These are phyloP conservation scores for Momotus momota DNA, from an alignment of 2,797 vertebrate genomes.

Conservation along the genomic window DNA sequence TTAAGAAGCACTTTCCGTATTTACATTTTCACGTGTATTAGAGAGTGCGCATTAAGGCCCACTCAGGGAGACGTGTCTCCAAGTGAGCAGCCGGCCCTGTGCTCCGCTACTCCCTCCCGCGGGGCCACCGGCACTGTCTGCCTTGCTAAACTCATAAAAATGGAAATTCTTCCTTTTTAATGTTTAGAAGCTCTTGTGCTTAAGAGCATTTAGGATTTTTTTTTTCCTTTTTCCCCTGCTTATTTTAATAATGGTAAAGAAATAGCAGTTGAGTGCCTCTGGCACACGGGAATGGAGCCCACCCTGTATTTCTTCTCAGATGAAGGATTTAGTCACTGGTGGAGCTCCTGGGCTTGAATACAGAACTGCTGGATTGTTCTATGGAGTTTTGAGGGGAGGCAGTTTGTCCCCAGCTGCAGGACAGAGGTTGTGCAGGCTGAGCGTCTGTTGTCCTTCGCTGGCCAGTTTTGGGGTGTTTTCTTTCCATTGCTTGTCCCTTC, in stretches of 20 bases:
- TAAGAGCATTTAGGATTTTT: background rate
- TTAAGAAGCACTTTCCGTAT: background rate
- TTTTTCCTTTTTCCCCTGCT: background rate
- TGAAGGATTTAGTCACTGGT: background rate
- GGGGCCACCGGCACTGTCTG: background rate
- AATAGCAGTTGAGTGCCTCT: background rate
- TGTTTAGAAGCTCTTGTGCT: background rate
- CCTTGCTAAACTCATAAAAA: background rate
- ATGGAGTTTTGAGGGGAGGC: background rate
- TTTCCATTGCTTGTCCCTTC: background rate
- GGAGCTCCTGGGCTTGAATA: background rate
- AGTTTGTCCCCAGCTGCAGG: background rate
- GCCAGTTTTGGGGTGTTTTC: background rate
- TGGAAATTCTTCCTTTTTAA: background rate
- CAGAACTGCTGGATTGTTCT: background rate
- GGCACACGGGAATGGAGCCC: background rate
- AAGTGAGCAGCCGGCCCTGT: background rate
- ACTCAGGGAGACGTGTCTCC: background rate
- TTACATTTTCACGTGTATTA: background rate
- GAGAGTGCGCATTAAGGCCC: background rate
- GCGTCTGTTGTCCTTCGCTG: background rate
- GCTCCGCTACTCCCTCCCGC: background rate
- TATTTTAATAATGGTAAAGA: background rate
- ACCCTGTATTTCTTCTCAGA: background rate
- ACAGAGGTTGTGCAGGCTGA: rapidly evolving